Conservation (phyloP, 2,888 invertebrate genomes). For the Melanostoma mellinum region DNA sequence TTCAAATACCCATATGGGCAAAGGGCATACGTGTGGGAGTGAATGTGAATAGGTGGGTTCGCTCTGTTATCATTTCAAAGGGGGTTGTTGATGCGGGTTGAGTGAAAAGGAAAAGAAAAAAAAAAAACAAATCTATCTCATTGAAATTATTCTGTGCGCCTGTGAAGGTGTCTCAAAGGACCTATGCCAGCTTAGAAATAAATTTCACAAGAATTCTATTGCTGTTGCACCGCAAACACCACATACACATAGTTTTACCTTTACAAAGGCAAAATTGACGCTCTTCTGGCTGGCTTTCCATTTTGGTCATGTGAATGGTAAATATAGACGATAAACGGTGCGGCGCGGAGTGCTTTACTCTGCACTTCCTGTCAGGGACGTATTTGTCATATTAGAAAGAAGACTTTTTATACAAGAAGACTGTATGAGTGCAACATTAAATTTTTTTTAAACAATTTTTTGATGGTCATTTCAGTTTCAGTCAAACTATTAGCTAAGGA, state of each 20-base stretch:
- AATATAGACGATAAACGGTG: too few relatives aligned
- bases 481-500: too few relatives aligned
- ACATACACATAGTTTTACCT: constrained; percentile 1
- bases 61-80: constrained; percentile 7
- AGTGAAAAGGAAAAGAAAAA: constrained; percentile 9
- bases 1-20: background rate
- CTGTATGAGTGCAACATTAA: too few relatives aligned
- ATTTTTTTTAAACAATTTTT: too few relatives aligned
- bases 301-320: too few relatives aligned
- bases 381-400: too few relatives aligned
- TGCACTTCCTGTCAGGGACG: too few relatives aligned
- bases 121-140: constrained; percentile 49
- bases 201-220: constrained; percentile 57
- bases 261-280: too few relatives aligned
- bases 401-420: too few relatives aligned
- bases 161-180: constrained; percentile 69
- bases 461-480: too few relatives aligned
- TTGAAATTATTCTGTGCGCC: constrained; percentile 4
- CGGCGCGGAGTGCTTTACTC: too few relatives aligned
- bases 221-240: constrained; percentile 29
- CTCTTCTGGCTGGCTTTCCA: too few relatives aligned
- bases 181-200: constrained; percentile 55
- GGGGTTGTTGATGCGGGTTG: constrained; percentile 17
- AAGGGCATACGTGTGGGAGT: constrained; percentile 25
- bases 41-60: constrained; percentile 38